Evolutionary conservation across 2,888 invertebrate genomes (phyloP).

Genomic region (Lacanobia oleracea): DNA sequence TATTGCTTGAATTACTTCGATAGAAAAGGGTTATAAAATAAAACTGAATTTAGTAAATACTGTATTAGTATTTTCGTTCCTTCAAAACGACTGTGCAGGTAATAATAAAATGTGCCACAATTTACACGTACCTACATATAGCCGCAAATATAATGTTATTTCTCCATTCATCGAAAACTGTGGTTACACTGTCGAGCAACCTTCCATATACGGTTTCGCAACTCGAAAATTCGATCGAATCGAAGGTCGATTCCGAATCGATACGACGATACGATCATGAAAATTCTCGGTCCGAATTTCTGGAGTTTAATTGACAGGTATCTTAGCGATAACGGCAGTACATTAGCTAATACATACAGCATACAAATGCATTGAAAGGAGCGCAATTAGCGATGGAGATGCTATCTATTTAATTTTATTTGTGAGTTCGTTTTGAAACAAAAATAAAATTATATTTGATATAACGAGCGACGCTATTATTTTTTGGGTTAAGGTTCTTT

Average conservation of each 20-base stretch:
- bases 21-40: neutral
- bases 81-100: constrained; percentile 2
- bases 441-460: constrained; percentile 34
- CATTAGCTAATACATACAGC: constrained; percentile 48
- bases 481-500: constrained; percentile 52
- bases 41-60: neutral
- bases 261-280: constrained; percentile 61
- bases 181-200: constrained; percentile 60
- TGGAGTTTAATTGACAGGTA: constrained; percentile 67
- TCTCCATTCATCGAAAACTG: constrained; percentile 44
- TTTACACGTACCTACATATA: constrained; percentile 24
- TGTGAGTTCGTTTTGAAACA: constrained; percentile 43
- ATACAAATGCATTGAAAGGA: constrained; percentile 52
- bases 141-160: constrained; percentile 38
- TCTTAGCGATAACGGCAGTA: constrained; percentile 54
- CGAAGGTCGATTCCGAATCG: constrained; percentile 70
- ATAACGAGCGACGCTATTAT: constrained; percentile 8
- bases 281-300: constrained; percentile 61
- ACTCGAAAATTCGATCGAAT: constrained; percentile 69
- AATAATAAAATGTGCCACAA: constrained; percentile 13
- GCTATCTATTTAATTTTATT: constrained; percentile 58
- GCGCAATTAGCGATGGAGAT: constrained; percentile 51
- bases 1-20: constrained; percentile 6
- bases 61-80: no score
- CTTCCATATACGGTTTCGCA: constrained; percentile 75